Evolutionary conservation across 2,113 vertebrate species (phyloP).

Genomic region (Hemicordylus capensis): DNA sequence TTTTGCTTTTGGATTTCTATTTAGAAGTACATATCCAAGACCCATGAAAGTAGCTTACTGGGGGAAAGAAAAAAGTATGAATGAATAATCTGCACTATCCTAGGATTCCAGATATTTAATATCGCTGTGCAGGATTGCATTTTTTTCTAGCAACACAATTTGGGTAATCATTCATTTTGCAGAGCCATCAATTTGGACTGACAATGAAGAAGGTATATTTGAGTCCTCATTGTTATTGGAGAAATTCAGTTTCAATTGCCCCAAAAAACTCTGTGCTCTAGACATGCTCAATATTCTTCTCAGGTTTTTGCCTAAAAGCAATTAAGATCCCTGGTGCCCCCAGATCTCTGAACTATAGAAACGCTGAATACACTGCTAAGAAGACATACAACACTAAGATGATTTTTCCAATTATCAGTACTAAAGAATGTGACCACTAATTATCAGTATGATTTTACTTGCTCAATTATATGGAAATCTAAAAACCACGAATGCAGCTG

Average conservation of each 20-base stretch:
- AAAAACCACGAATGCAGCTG: background rate
- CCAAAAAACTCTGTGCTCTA: background rate
- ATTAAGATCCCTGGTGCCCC: background rate
- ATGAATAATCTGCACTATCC: background rate
- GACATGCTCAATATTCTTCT: background rate
- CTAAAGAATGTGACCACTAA: background rate
- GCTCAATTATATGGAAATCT: background rate
- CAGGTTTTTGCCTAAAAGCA: background rate
- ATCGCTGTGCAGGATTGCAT: background rate
- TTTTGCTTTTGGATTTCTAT: background rate
- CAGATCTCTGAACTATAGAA: background rate
- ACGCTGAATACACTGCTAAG: too few species aligned
- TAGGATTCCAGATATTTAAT: background rate
- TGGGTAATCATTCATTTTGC: background rate
- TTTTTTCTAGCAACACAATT: background rate
- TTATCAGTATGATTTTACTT: background rate
- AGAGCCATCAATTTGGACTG: background rate
- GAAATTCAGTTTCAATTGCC: background rate
- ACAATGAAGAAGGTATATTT: conserved; percentile 6
- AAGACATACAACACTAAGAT: too few species aligned
- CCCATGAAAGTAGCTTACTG: background rate
- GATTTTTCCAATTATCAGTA: background rate
- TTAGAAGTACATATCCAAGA: background rate
- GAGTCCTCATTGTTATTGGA: background rate
- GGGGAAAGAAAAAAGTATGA: background rate